phyloP scores from a whole-genome alignment of 2,113 vertebrate species.

The Agapornis roseicollis region DNA sequence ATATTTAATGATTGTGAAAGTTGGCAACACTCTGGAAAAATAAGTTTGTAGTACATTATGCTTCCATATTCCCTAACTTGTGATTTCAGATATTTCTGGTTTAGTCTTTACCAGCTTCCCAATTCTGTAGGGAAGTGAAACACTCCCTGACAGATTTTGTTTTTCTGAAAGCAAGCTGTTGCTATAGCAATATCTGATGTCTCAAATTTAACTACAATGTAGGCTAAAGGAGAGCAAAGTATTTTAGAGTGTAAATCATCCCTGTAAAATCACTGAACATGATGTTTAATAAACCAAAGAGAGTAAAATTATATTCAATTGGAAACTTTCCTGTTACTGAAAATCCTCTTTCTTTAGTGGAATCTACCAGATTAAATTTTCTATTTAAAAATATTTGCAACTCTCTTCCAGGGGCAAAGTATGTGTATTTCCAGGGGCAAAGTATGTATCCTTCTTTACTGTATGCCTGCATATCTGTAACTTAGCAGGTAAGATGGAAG shows the following conservation, averaged over 20 bases:
- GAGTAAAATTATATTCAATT: not conserved
- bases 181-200: conserved; percentile 24
- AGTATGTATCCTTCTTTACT: not conserved
- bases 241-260: conserved; percentile 13
- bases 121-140: conserved; percentile 51
- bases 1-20: not conserved
- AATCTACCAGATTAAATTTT: not conserved
- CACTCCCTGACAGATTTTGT: not conserved
- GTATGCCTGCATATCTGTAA: not conserved
- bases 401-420: not conserved
- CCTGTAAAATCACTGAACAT: not conserved
- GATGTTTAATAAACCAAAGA: not conserved
- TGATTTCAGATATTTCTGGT: conserved; percentile 25
- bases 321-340: not conserved
- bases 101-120: not conserved
- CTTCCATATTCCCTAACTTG: conserved; percentile 23
- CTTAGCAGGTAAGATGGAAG: not conserved
- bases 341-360: not conserved
- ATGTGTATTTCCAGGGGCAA: not conserved
- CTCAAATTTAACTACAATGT: conserved; percentile 10
- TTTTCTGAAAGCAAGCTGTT: conserved; percentile 49
- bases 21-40: not conserved
- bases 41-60: not conserved
- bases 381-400: not conserved
- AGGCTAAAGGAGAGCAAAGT: not conserved